Base-by-base conservation (phyloP, 2,797 vertebrate species). In the Choloepus didactylus region DNA sequence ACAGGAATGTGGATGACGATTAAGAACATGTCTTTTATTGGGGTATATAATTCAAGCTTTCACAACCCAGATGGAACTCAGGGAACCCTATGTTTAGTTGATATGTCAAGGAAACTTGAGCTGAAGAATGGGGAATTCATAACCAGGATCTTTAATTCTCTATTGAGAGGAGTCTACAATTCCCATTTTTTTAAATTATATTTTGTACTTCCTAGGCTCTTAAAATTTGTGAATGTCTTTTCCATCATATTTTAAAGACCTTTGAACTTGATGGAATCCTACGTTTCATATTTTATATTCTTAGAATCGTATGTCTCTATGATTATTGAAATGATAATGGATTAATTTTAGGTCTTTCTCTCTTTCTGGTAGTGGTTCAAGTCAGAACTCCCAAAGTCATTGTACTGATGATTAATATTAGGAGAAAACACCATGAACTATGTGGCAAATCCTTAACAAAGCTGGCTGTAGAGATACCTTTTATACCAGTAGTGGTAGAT, bases 171-270 rank as follows among this genome's bases (percentile, higher is more conserved):
- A 70, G n/a, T 87, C 29, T 51, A 6, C 15, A 75, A 9, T 59
- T 9, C 18, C 1, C 14, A 69, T 19, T 56, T 73, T 91, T 35
- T 73, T 92, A 69, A 18, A 77, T 83, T 95, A 82, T 51, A 60
- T 41, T 27, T 69, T 89, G 29, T 51, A n/a, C 70, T 93, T 86
- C 51, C 27, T 69, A 4, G 23, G 29, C 62, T 92, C 59, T 72
- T 76, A 64, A 83, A 83, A 31, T 59, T 35, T 70, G 38, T n/a
- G 31, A 51, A 77, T 60, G 46, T 79, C 6, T 41, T 81, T 89
- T 87, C 38, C 19, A 86, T 67, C 92, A 44, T 69, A 72, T 81
- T 94, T 84, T 81, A 76, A 87, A 89, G 23, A 23, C 66, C 56
- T 31, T 2, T 59, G 60, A 92, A 72, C 16, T 54, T 90, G 62